phyloP scores from a whole-genome alignment of 2,888 invertebrate species.

The Callosobruchus maculatus region DNA sequence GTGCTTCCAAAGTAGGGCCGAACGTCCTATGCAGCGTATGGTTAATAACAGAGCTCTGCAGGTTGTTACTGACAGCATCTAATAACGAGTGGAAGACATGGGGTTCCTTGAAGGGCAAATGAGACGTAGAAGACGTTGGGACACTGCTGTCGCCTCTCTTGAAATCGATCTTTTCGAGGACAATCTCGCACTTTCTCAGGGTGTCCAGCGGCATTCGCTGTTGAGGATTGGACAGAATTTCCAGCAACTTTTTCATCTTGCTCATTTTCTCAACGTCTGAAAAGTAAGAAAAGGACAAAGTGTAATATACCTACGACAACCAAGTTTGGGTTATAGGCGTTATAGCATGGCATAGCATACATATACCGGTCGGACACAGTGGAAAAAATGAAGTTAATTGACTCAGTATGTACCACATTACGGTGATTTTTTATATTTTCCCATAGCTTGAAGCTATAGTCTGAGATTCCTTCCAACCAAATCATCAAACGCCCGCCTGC shows the following conservation, averaged over 20 bases:
- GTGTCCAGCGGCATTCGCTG: conserved; percentile 88
- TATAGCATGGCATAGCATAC: too few species aligned
- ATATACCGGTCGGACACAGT: too few species aligned
- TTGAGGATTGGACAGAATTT: conserved; percentile 85
- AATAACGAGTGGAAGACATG: conserved; percentile 80
- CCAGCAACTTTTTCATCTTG: conserved; percentile 92
- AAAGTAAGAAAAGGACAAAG: too few species aligned
- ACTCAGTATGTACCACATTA: too few species aligned
- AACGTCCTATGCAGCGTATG: conserved; percentile 91
- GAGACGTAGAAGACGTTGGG: conserved; percentile 48
- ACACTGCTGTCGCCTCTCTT: conserved; percentile 62
- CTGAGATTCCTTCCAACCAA: too few species aligned
- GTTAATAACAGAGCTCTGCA: conserved; percentile 82
- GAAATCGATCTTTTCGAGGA: conserved; percentile 81
- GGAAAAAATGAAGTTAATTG: too few species aligned
- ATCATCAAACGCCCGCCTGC: too few species aligned
- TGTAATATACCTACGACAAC: too few species aligned
- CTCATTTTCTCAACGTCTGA: conserved; percentile 84
- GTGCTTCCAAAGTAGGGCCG: conserved; percentile 81
- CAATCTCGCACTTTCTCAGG: conserved; percentile 88
- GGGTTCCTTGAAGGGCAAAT: conserved; percentile 57
- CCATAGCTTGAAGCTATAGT: too few species aligned
- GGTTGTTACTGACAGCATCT: conserved; percentile 76
- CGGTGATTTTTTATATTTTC: too few species aligned
- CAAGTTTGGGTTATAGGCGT: too few species aligned